phyloP scores from a whole-genome alignment of 2,113 vertebrate species.

The Meriones unguiculatus region DNA sequence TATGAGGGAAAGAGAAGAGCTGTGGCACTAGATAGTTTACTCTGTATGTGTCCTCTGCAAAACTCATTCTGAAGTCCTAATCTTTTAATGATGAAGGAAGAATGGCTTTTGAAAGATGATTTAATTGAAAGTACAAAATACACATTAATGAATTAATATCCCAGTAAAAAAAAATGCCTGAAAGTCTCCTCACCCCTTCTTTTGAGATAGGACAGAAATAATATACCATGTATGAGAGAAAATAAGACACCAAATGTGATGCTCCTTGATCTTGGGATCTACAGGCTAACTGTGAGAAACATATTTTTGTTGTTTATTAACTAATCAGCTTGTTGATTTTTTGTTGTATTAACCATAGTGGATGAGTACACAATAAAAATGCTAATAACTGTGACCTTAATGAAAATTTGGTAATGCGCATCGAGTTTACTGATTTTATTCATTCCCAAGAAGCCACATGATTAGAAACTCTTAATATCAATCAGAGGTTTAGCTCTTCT shows the following conservation, averaged over 20 bases:
- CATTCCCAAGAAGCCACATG: not conserved
- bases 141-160: not conserved
- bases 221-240: not conserved
- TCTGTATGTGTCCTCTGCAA: not conserved
- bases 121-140: not conserved
- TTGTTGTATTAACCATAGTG: not conserved
- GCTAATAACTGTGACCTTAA: not conserved
- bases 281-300: not conserved
- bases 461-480: not conserved
- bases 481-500: not conserved
- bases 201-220: not conserved
- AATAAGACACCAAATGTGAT: not conserved
- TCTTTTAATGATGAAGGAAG: not conserved
- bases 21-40: not conserved
- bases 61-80: not conserved
- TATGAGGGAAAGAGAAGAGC: not conserved
- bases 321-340: not conserved
- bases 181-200: not conserved
- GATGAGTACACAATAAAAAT: not conserved
- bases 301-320: not conserved
- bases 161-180: not conserved
- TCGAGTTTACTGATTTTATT: not conserved
- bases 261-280: not conserved
- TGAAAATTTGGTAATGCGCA: not conserved
- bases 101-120: not conserved